Conservation (phyloP, 2,888 invertebrate species). For the Keiferia lycopersicella region DNA sequence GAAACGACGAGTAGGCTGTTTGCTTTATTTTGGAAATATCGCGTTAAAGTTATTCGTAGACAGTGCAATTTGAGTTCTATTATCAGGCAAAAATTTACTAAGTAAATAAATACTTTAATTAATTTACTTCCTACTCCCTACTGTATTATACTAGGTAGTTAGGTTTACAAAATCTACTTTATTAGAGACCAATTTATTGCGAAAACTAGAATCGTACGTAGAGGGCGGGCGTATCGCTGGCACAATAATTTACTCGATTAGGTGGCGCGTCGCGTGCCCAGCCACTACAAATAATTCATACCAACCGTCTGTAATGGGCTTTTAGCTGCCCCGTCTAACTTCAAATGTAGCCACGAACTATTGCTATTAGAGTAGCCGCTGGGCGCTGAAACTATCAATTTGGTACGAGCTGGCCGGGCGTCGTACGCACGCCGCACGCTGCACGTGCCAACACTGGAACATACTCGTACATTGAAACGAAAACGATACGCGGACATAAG, state of each 20-base stretch:
- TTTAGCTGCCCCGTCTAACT: conserved; percentile 73
- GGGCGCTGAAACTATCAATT: conserved; percentile 61
- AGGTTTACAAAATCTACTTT: conserved; percentile 24
- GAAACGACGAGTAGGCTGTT: background rate
- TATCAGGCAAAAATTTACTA: background rate
- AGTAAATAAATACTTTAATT: conserved; percentile 33
- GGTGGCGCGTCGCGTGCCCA: conserved; percentile 37
- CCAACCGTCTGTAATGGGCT: conserved; percentile 72
- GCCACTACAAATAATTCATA: conserved; percentile 76
- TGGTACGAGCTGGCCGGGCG: conserved; percentile 33
- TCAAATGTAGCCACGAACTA: conserved; percentile 71
- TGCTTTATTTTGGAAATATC: background rate
- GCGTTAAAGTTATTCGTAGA: background rate
- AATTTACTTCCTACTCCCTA: conserved; percentile 27
- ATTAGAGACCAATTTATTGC: conserved; percentile 20
- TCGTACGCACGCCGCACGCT: conserved; percentile 30
- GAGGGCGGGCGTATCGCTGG: conserved; percentile 45
- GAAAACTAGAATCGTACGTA: conserved; percentile 1
- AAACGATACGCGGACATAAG: conserved; percentile 18
- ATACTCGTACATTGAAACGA: conserved; percentile 8
- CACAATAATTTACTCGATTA: conserved; percentile 65
- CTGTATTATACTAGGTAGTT: too few species aligned
- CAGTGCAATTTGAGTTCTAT: background rate
- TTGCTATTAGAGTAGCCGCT: conserved; percentile 60
- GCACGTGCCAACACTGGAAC: conserved; percentile 28